Evolutionary conservation across 2,113 vertebrate genomes (phyloP), one percentile per base, ranked within the genome.

Genomic region (Ondatra zibethicus): DNA sequence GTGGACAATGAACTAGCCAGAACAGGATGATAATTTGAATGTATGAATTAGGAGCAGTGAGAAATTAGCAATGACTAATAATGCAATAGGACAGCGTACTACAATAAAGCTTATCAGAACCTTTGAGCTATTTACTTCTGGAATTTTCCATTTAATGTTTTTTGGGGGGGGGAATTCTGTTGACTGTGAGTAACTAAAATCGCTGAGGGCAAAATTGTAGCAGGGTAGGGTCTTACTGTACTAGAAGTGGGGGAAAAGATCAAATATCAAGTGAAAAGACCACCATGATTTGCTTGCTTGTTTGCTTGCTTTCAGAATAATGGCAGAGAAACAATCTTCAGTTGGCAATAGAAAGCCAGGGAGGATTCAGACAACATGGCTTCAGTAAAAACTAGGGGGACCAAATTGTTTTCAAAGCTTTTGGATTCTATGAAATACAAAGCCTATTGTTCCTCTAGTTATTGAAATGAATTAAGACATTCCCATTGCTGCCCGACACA

Each of bases 401-500:
- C 50, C 31, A 58, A 84, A 81, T 68, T 90, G 39, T 90, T 76
- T 76, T 31, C 47, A 36, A 94, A 91, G 68, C 29, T 91, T 87
- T 55, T 82, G n/a, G 92, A 86, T 50, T 61, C 80, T 88, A 66
- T 36, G 19, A 89, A 75, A 68, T 70, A 85, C 66, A 86, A 25
- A 45, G 81, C 70, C 87, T 58, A 66, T 1, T 68, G 86, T 77
- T 39, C 72, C 55, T 75, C 77, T 68, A 81, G 95, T 85, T 81
- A 77, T n/a, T 96, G 25, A 61, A 95, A 91, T 17, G 91, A 96
- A 96, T 93, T 47, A 96, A 96, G 93, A 91, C 45, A 21, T 95
- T 42, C 42, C 80, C 45, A 70, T 70, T 95, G 55, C 82, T 61
- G 55, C 23, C 27, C 76, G 47, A 88, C 66, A 77, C 2, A 86